Conservation (phyloP, 2,113 vertebrate genomes). For the Picathartes gymnocephalus region DNA sequence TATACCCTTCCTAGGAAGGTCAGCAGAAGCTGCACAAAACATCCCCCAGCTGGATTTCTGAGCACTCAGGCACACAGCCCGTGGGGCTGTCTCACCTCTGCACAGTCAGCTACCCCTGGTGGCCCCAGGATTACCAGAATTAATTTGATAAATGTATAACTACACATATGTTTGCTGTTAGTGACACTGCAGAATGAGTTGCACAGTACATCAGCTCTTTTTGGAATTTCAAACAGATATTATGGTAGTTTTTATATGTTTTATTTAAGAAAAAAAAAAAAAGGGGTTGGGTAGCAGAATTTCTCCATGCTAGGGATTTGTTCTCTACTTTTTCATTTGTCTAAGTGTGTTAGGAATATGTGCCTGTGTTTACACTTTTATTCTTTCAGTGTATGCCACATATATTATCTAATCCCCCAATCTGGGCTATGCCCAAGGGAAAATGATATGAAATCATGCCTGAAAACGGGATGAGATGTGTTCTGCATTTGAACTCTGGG, state of each 20-base stretch:
- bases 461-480: background rate
- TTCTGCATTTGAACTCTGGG: background rate
- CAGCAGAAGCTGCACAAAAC: background rate
- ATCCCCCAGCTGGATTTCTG: background rate
- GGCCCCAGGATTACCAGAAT: background rate
- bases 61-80: background rate
- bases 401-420: rapidly evolving
- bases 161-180: background rate
- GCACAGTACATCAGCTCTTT: background rate
- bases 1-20: background rate
- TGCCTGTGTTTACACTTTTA: too few species aligned
- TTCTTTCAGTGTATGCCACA: background rate
- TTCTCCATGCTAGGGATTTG: background rate
- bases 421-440: background rate
- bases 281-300: too few species aligned
- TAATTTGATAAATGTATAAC: background rate
- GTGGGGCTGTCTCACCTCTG: background rate
- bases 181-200: background rate
- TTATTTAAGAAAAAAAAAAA: background rate
- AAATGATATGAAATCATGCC: background rate
- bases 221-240: background rate
- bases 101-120: background rate
- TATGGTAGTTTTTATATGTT: background rate
- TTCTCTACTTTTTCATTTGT: background rate
- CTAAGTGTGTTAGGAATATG: background rate